Evolutionary conservation across 2,113 vertebrate genomes (phyloP), one percentile per base, ranked within the genome.

Genomic region (Etheostoma cragini): DNA sequence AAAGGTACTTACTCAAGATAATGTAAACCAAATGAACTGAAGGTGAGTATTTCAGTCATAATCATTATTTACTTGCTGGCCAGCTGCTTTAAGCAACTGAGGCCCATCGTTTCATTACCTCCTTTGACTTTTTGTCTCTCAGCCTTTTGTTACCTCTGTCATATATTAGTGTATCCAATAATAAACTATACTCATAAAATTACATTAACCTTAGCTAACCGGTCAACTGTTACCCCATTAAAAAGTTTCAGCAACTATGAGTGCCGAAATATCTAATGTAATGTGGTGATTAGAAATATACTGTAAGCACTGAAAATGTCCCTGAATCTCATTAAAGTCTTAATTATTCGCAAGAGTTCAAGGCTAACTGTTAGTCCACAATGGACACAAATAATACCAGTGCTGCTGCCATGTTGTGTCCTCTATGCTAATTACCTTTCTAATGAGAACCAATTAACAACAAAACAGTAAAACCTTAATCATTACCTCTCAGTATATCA

Each of bases 341-440:
- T 56, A 60, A 58, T 50, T 58, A 68, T 57, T 30, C 16, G 22
- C 12, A 56, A 24, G 21, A 38, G 56, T 57, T 72, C 66, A 76
- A 68, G 42, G 30, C 42, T 62, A 56, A 65, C 7, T 50, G 74
- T 68, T 42, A 26, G 45, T 58, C 66, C 22, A 24, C 64, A 63
- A 3, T 54, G 64, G 22, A 14, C 63, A 63, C 63, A 61, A 67
- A 69, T 21, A 65, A 53, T 8, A n/a, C 26, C 19, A 8, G 15
- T 17, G 17, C 66, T 54, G 22, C 62, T 11, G 35, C 50, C 52
- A 73, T 13, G n/a, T 4, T 77, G 65, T 67, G 53, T 46, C 45
- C 60, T 80, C 26, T 74, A 0, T 71, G 69, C 57, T 68, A 21
- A 76, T 81, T 60, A 78, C 35, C 12, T 69, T 61, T 26, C 26